Percentiles rank a stretch among this genome's conserved stretches.
These are phyloP conservation scores for Crypturellus undulatus DNA, from an alignment of 2,113 vertebrate species.

Conservation along the genomic window DNA sequence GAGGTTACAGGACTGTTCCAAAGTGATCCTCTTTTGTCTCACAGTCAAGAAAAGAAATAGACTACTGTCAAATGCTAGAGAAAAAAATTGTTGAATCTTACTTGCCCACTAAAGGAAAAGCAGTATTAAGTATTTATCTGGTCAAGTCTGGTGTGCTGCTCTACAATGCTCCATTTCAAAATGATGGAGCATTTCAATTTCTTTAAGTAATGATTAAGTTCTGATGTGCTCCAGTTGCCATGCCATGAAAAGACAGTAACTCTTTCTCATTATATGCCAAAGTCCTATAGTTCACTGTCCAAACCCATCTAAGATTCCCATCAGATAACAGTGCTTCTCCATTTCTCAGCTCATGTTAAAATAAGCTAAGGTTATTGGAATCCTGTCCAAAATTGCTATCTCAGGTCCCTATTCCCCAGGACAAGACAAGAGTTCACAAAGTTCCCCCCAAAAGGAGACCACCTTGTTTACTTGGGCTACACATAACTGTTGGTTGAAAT, in stretches of 20 bases:
- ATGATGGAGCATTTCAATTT: neutral
- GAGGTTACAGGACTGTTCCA: neutral
- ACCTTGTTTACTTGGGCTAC: neutral
- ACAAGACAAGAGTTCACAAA: neutral
- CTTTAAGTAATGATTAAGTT: constrained; percentile 60
- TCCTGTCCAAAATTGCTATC: neutral
- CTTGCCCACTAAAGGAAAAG: neutral
- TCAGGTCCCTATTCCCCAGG: neutral
- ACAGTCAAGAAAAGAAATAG: neutral
- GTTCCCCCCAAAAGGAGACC: neutral
- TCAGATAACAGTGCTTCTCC: neutral
- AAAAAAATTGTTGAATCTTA: neutral
- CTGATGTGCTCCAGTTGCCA: neutral
- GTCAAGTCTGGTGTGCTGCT: neutral
- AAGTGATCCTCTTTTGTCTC: neutral
- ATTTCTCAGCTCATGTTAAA: neutral
- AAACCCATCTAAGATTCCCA: neutral
- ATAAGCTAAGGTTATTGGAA: neutral
- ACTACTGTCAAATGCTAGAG: neutral
- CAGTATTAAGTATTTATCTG: neutral
- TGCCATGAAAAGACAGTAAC: neutral
- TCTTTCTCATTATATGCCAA: neutral
- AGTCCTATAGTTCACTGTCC: constrained; percentile 17
- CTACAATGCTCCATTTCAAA: neutral
- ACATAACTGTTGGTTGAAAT: constrained; percentile 41